A percentile compares a stretch with the other conserved stretches of the same genome.
Conservation (phyloP, 2,797 vertebrate species). For the Cynodonichthys magdalenae region DNA sequence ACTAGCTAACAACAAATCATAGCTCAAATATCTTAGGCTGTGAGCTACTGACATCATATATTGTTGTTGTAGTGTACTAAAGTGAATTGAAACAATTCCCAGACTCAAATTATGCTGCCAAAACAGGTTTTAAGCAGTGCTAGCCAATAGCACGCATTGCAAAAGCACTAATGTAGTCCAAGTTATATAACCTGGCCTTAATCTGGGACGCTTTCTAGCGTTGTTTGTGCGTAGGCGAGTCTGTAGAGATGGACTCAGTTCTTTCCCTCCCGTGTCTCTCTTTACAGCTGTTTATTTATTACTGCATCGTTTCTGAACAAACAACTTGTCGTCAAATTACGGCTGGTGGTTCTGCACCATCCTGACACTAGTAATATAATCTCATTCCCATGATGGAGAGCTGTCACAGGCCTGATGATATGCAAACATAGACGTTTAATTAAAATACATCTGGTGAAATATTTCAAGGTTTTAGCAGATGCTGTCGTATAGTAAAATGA, state of each 20-base stretch:
- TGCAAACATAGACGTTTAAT: no score
- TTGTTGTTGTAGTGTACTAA: background rate
- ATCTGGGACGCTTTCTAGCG: conserved; percentile 74
- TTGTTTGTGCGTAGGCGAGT: conserved; percentile 63
- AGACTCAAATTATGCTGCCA: background rate
- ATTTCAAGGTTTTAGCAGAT: no score
- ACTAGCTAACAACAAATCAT: conserved; percentile 33
- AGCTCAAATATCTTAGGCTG: background rate
- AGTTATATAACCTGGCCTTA: conserved; percentile 85
- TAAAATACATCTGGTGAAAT: no score
- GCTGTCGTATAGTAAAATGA: no score
- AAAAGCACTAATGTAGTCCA: conserved; percentile 66
- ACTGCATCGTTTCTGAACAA: conserved; percentile 9
- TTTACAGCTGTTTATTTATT: conserved; percentile 11
- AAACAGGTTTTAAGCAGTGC: background rate
- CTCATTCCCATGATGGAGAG: no score
- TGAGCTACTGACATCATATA: conserved; percentile 11
- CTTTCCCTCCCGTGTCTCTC: conserved; percentile 15
- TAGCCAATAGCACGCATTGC: conserved; percentile 39
- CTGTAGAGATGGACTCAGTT: conserved; percentile 26
- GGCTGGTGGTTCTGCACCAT: background rate
- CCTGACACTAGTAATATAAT: no score
- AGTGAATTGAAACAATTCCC: background rate
- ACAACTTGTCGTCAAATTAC: conserved; percentile 5
- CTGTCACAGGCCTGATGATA: no score